Percentiles rank a stretch among this genome's conserved stretches.
These are phyloP conservation scores for Vulpes lagopus DNA, from an alignment of 2,113 vertebrate genomes.

Conservation along the genomic window DNA sequence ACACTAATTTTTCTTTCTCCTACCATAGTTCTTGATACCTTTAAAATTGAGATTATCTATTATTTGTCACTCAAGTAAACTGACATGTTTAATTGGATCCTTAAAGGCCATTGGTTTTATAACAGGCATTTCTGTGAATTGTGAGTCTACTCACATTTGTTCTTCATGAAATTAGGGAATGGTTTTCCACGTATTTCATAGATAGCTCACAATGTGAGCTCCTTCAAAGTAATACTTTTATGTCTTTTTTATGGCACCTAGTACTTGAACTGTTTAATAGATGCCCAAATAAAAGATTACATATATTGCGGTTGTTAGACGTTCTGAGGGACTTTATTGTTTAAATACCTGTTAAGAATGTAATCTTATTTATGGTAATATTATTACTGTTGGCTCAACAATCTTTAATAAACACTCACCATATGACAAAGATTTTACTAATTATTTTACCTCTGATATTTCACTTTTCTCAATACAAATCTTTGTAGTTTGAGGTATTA, in stretches of 20 bases:
- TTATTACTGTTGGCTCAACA: neutral
- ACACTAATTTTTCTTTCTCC: neutral
- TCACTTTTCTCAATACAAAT: neutral
- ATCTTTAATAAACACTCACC: neutral
- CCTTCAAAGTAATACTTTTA: neutral
- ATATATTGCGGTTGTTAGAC: neutral
- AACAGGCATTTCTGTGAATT: neutral
- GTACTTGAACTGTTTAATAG: neutral
- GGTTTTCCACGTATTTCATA: neutral
- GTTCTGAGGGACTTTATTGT: neutral
- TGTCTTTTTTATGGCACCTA: neutral
- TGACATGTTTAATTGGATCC: neutral
- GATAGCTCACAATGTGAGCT: neutral
- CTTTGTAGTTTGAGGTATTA: neutral
- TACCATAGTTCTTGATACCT: neutral
- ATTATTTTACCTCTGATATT: constrained; percentile 14
- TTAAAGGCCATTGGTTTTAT: neutral
- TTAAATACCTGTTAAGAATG: neutral
- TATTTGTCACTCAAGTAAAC: neutral
- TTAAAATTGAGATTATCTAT: neutral
- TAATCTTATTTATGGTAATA: neutral
- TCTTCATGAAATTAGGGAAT: neutral
- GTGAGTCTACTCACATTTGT: neutral
- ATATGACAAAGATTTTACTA: neutral
- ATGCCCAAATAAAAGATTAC: neutral